Conservation (phyloP, 2,113 vertebrate species). For the Piaya cayana region DNA sequence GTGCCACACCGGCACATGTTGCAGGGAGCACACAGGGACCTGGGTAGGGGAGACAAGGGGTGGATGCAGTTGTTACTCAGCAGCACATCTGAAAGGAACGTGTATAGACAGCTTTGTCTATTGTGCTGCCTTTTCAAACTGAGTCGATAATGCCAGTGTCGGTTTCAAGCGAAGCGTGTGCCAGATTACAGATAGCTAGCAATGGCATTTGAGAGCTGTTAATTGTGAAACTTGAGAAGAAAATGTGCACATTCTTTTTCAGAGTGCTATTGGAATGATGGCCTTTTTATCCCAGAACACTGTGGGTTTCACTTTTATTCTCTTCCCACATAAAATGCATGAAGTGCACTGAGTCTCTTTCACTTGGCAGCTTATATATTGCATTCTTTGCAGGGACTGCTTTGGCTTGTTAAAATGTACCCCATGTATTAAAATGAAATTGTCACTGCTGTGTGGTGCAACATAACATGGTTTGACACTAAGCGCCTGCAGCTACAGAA, state of each 20-base stretch:
- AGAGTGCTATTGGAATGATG: conserved; percentile 43
- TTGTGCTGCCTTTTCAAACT: conserved; percentile 55
- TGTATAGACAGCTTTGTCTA: conserved; percentile 35
- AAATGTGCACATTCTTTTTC: conserved; percentile 69
- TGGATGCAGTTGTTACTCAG: conserved; percentile 31
- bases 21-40: neutral
- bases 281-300: conserved; percentile 22
- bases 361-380: conserved; percentile 54
- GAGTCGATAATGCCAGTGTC: conserved; percentile 58
- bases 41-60: neutral
- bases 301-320: conserved; percentile 64
- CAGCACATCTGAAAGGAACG: neutral
- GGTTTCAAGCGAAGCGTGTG: conserved; percentile 62
- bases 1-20: neutral
- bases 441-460: conserved; percentile 75
- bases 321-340: conserved; percentile 56
- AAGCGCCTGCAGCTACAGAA: conserved; percentile 73
- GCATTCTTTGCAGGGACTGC: conserved; percentile 59
- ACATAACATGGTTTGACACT: conserved; percentile 73
- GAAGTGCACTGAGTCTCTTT: conserved; percentile 36
- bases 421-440: conserved; percentile 79
- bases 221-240: conserved; percentile 76
- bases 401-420: conserved; percentile 72
- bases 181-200: conserved; percentile 68
- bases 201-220: conserved; percentile 57